phyloP scores from a whole-genome alignment of 1,140 invertebrate species.

The Probaryconus sp. region DNA sequence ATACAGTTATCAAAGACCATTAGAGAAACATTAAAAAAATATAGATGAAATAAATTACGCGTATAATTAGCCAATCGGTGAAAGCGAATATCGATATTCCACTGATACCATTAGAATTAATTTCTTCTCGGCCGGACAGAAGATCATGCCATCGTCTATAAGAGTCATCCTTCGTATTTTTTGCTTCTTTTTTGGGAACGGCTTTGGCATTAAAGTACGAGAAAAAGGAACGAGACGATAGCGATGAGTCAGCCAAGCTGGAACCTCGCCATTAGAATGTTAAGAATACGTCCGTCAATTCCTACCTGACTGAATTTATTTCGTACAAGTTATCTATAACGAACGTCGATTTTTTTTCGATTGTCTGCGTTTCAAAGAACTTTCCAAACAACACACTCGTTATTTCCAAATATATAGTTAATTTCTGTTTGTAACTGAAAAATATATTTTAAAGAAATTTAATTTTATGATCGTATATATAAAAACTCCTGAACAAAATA shows the following conservation, averaged over 20 bases:
- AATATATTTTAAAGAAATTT: no score
- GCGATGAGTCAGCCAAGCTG: slow-evolving; percentile 42
- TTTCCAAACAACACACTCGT: slow-evolving; percentile 4
- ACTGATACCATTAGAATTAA: slow-evolving; percentile 47
- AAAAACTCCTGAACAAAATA: no score
- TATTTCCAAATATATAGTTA: slow-evolving; percentile 1
- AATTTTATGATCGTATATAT: no score
- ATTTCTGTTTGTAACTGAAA: no score
- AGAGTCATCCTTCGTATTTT: slow-evolving; percentile 43
- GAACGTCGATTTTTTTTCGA: slow-evolving; percentile 5
- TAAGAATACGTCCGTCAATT: slow-evolving; percentile 36
- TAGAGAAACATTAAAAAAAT: background rate
- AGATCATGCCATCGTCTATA: slow-evolving; percentile 9
- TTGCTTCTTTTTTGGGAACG: slow-evolving; percentile 34
- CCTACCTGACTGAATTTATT: slow-evolving; percentile 44
- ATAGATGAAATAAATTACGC: slow-evolving; percentile 15
- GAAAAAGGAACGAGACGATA: slow-evolving; percentile 36
- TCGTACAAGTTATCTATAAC: slow-evolving; percentile 44
- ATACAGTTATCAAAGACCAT: slow-evolving; percentile 17
- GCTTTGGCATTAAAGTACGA: slow-evolving; percentile 27
- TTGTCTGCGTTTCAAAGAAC: no score
- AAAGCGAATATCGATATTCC: no score
- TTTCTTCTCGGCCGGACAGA: background rate
- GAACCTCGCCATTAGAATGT: slow-evolving; percentile 56
- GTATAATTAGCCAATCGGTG: slow-evolving; percentile 52